Conservation (phyloP, 2,888 invertebrate genomes). For the Hyles lineata region DNA sequence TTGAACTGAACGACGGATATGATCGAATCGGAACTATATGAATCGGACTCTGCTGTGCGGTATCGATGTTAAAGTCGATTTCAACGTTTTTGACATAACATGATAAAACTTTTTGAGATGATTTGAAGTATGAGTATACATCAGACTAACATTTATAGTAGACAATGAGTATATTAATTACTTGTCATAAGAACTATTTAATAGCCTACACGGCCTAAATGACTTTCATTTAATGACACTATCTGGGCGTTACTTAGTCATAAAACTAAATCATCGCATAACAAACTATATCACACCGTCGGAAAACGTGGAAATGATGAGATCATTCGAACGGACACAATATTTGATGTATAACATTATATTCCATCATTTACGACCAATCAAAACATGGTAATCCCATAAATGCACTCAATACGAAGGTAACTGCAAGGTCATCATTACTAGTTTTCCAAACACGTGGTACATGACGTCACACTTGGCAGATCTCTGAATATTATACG, state of each 20-base stretch:
- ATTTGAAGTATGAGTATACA: background rate
- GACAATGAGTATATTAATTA: too few species aligned
- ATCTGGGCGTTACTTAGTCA: too few species aligned
- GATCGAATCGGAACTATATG: too few species aligned
- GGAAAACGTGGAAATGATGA: background rate
- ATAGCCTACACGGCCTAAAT: too few species aligned
- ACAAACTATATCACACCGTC: background rate
- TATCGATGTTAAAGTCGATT: background rate
- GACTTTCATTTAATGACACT: too few species aligned
- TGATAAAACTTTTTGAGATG: background rate
- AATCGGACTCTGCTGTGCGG: slow-evolving; percentile 6
- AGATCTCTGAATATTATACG: slow-evolving; percentile 9
- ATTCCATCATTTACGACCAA: background rate
- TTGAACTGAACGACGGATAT: background rate
- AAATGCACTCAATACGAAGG: background rate
- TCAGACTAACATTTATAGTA: too few species aligned
- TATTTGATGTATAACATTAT: background rate
- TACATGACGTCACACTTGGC: background rate
- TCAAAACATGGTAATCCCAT: slow-evolving; percentile 12
- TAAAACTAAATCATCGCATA: too few species aligned
- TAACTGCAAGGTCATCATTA: background rate
- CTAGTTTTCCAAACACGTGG: slow-evolving; percentile 8
- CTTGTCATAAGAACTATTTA: too few species aligned
- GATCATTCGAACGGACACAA: background rate
- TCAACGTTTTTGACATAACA: background rate